These are phyloP conservation scores for Channa striata DNA, from an alignment of 2,797 vertebrate genomes.

Conservation along the genomic window DNA sequence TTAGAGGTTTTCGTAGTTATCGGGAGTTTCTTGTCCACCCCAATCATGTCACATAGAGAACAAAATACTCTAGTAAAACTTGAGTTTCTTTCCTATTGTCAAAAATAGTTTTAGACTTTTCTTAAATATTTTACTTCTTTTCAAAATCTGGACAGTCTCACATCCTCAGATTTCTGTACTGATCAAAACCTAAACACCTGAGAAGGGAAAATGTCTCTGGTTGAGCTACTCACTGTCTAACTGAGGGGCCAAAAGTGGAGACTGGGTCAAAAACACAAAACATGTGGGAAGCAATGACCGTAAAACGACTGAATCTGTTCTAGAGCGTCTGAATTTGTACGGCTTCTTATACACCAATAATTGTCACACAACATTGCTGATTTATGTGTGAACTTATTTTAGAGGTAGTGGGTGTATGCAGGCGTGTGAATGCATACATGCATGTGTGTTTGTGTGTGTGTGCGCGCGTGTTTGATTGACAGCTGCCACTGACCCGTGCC, in stretches of 20 bases:
- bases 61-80: no score
- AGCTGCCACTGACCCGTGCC: slow-evolving; percentile 86
- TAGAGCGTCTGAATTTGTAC: slow-evolving; percentile 10
- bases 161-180: neutral
- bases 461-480: slow-evolving; percentile 82
- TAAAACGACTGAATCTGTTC: slow-evolving; percentile 4
- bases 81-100: no score
- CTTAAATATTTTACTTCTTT: neutral
- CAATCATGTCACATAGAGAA: neutral
- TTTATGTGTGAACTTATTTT: slow-evolving; percentile 46
- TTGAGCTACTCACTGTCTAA: slow-evolving; percentile 19
- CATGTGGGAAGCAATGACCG: neutral
- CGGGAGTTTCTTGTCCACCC: neutral
- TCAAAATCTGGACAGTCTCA: neutral
- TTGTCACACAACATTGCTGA: slow-evolving; percentile 24
- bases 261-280: slow-evolving; percentile 7
- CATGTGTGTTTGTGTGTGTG: slow-evolving; percentile 35
- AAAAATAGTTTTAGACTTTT: no score
- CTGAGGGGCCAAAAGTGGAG: slow-evolving; percentile 1
- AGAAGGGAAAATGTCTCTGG: neutral
- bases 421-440: slow-evolving; percentile 24
- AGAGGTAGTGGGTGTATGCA: slow-evolving; percentile 20
- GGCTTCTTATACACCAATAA: slow-evolving; percentile 46
- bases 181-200: neutral
- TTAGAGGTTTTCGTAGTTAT: no score